phyloP scores from a whole-genome alignment of 2,113 vertebrate species.

The Daubentonia madagascariensis region DNA sequence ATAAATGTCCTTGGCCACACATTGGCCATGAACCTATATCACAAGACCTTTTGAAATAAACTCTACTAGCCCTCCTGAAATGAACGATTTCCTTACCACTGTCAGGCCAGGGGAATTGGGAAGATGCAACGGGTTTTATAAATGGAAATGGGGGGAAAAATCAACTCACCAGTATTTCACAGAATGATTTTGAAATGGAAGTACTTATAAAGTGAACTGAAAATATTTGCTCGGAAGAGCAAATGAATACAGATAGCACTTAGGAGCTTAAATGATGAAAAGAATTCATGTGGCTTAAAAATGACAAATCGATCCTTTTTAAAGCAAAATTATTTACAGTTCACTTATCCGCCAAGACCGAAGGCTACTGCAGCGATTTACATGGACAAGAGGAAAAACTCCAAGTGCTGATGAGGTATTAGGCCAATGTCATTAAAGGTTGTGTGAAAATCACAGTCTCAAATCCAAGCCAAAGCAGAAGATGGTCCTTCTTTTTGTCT shows the following conservation, averaged over 20 bases:
- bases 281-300: constrained; percentile 74
- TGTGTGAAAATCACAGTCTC: neutral
- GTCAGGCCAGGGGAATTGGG: neutral
- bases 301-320: constrained; percentile 73
- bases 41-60: constrained; percentile 40
- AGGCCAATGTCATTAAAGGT: constrained; percentile 50
- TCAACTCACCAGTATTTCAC: constrained; percentile 51
- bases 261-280: constrained; percentile 66
- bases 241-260: constrained; percentile 69
- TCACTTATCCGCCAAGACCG: constrained; percentile 63
- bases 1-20: neutral
- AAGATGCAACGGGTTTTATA: constrained; percentile 32
- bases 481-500: neutral
- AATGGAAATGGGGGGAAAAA: neutral
- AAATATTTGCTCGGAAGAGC: constrained; percentile 65
- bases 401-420: constrained; percentile 33
- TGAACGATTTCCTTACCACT: neutral
- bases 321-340: constrained; percentile 76
- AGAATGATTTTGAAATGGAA: constrained; percentile 48
- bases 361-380: constrained; percentile 41
- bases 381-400: constrained; percentile 49
- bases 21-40: neutral
- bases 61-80: neutral
- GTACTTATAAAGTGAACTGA: constrained; percentile 60
- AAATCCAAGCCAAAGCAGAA: neutral